phyloP scores from a whole-genome alignment of 2,888 invertebrate genomes.

The Coelopa pilipes region DNA sequence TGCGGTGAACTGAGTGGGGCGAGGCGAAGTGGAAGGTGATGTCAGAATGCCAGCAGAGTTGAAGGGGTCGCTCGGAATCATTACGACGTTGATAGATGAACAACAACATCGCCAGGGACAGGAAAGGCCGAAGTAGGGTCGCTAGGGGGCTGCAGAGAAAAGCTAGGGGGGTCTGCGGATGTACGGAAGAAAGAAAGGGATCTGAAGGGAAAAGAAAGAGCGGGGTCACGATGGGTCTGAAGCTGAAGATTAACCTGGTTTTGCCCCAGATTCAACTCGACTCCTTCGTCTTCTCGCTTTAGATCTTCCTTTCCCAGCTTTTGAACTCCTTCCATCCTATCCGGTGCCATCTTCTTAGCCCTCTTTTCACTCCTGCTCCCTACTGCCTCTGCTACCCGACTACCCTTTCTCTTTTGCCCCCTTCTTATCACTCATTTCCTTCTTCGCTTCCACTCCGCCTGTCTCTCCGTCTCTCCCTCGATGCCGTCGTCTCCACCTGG shows the following conservation, averaged over 20 bases:
- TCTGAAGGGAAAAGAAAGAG: no score
- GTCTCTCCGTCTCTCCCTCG: neutral
- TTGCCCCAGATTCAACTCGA: no score
- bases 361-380: no score
- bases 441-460: neutral
- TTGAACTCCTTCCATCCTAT: no score
- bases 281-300: no score
- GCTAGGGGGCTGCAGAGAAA: neutral
- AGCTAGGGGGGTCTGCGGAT: neutral
- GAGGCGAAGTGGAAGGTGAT: neutral
- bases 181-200: neutral
- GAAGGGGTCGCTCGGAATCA: neutral
- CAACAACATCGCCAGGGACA: neutral
- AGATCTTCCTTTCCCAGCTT: no score
- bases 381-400: no score
- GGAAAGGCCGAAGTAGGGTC: neutral
- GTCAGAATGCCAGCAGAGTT: neutral
- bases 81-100: constrained; percentile 23
- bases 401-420: no score
- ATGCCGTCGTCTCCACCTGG: neutral
- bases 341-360: no score
- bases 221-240: no score
- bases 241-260: no score
- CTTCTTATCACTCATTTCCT: no score
- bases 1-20: neutral